Base-by-base conservation (phyloP, 1,140 invertebrate genomes). In the Liolophura sinensis region DNA sequence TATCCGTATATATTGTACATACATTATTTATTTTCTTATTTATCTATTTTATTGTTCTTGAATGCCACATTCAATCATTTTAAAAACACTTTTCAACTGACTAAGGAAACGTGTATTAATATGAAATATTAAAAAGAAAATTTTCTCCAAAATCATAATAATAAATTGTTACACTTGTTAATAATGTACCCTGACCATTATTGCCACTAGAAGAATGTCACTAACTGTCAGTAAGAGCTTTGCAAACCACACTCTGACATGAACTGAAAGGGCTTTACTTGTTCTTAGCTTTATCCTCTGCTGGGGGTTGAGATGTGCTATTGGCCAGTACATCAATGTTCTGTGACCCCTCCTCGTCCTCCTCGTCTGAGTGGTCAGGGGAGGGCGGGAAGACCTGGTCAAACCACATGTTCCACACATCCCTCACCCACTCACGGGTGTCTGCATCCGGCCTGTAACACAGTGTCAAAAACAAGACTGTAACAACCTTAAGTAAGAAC, bases 331-430 rank as follows among this genome's bases (percentile, higher is more conserved):
- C 22, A 11, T 14, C 4, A 1, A 46, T 60, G 52, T 59, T 70
- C 64, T 47, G 54, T 9, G 54, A 24, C 31, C 69, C 70, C 12
- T 74, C 73, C 12, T 73, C 70, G 12, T 75, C 75, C 27, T 78
- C 71, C 27, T 74, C 72, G n/a, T 81, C 77, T 9, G 78, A 79
- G 3, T 73, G 69, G 16, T 68, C 61, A 0, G 75, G 79, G 0
- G 77, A 77, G 11, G 78, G 77, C 16, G 84, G 81, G 64, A 73
- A 84, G 4, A 81, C 72, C 52, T 83, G 73, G 68, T 85, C 82
- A 77, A 85, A 84, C 84, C 84, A 85, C 1, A 20, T 55, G 65
- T 84, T 81, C 84, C 84, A 85, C 47, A 85, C 79, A 40, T 73
- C 76, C 15, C 82, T 60, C 7, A 77, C 76, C 78, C 80, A 84